A percentile compares a stretch with the other conserved stretches of the same genome.
Evolutionary conservation across 2,113 vertebrate genomes (phyloP).

Genomic region (Lampris megalopsis): DNA sequence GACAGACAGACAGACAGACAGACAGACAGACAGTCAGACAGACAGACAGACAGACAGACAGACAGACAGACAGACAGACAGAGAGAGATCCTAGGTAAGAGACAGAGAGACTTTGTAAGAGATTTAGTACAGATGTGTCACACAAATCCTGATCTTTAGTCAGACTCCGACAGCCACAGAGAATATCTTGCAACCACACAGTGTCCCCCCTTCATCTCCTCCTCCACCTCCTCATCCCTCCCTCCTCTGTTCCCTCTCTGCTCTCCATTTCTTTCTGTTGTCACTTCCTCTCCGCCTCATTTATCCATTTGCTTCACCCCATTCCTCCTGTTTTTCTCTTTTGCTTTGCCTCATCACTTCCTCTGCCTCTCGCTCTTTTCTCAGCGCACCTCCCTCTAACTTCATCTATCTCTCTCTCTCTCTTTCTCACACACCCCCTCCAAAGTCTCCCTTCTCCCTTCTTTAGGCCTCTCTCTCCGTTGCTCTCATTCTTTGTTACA

Average conservation of each 20-base stretch:
- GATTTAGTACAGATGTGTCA: constrained; percentile 81
- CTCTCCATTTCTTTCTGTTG: constrained; percentile 37
- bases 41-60: constrained; percentile 20
- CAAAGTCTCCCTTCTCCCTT: constrained; percentile 12
- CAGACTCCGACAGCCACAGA: constrained; percentile 73
- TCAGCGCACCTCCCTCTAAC: constrained; percentile 30
- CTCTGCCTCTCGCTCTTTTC: constrained; percentile 30
- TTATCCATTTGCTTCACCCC: constrained; percentile 61
- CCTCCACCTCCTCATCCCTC: constrained; percentile 33
- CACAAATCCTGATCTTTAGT: constrained; percentile 81
- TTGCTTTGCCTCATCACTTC: constrained; percentile 41
- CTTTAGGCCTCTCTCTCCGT: constrained; percentile 3
- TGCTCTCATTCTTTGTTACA: not conserved
- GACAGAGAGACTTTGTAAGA: constrained; percentile 63
- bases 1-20: constrained; percentile 1
- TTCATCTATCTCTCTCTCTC: constrained; percentile 24
- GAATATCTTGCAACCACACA: constrained; percentile 58
- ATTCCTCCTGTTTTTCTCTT: constrained; percentile 44
- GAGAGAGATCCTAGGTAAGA: constrained; percentile 26
- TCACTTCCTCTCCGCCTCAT: constrained; percentile 53
- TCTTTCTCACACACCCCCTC: not conserved
- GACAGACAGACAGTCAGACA: constrained; percentile 37
- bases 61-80: constrained; percentile 58
- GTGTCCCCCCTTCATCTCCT: constrained; percentile 39
- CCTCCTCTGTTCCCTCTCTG: constrained; percentile 22